These are phyloP conservation scores for Camptogramma bilineatum DNA, from an alignment of 2,888 invertebrate species.

Conservation along the genomic window DNA sequence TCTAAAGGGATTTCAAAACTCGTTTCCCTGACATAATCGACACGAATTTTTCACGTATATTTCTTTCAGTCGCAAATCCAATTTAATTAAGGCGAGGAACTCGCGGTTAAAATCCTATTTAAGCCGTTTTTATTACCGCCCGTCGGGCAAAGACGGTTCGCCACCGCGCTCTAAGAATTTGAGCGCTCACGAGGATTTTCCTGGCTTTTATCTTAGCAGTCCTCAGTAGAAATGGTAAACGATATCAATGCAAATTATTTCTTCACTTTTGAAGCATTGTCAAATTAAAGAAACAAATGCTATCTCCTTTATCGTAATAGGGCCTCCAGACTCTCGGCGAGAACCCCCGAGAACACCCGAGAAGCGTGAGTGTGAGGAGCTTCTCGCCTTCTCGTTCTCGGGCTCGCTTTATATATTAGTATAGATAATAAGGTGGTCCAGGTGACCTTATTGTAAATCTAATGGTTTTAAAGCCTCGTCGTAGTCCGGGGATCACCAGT, in stretches of 20 bases:
- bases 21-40: slow-evolving; percentile 80
- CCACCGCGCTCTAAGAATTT: slow-evolving; percentile 80
- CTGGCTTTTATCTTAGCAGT: slow-evolving; percentile 76
- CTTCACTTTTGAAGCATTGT: slow-evolving; percentile 23
- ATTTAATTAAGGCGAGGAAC: slow-evolving; percentile 85
- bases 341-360: no score
- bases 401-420: no score
- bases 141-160: slow-evolving; percentile 82
- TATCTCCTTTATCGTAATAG: no score
- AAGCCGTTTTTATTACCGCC: slow-evolving; percentile 85
- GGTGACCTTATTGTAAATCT: no score
- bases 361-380: no score
- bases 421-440: no score
- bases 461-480: no score
- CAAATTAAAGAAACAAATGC: slow-evolving; percentile 5
- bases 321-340: no score
- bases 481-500: no score
- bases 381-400: no score
- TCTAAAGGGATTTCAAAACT: slow-evolving; percentile 74
- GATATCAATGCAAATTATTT: slow-evolving; percentile 76
- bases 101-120: slow-evolving; percentile 85
- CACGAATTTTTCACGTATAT: slow-evolving; percentile 83
- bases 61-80: slow-evolving; percentile 84
- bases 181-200: slow-evolving; percentile 77
- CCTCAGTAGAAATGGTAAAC: slow-evolving; percentile 69